Evolutionary conservation across 2,113 vertebrate species (phyloP).

Genomic region (Piliocolobus tephrosceles): DNA sequence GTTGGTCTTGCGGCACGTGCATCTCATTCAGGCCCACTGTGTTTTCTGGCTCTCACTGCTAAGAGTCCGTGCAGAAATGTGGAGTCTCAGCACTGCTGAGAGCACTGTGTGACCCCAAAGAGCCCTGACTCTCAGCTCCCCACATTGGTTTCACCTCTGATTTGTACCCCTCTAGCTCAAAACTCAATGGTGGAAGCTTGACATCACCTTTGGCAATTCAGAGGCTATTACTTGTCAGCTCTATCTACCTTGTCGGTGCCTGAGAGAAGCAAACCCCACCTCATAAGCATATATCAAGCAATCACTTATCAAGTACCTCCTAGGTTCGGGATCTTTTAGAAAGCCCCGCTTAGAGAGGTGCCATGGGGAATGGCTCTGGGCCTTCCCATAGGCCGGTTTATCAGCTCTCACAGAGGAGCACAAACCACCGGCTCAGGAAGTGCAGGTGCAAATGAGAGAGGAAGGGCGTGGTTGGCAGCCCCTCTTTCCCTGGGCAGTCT

Average conservation of each 20-base stretch:
- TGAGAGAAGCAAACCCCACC: background rate
- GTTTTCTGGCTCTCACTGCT: background rate
- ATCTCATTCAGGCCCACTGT: too few relatives aligned
- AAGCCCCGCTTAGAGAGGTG: background rate
- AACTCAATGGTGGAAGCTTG: background rate
- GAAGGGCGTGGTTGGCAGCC: background rate
- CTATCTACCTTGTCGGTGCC: background rate
- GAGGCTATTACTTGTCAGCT: background rate
- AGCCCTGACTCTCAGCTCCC: background rate
- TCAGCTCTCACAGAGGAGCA: slow-evolving; percentile 25
- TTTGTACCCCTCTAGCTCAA: background rate
- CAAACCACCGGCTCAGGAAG: slow-evolving; percentile 40
- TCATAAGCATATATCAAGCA: background rate
- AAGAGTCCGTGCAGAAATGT: background rate
- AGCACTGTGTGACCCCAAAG: background rate
- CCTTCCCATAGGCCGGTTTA: background rate
- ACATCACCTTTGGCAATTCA: background rate
- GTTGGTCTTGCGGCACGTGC: too few relatives aligned
- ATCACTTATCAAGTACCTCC: background rate
- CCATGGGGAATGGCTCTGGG: background rate
- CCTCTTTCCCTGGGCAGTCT: background rate
- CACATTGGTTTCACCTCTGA: accelerated
- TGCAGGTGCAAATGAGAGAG: slow-evolving; percentile 44
- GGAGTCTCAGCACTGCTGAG: background rate
- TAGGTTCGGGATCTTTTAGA: background rate